These are phyloP conservation scores for Dermolepida albohirtum DNA, from an alignment of 2,888 invertebrate genomes.

Conservation along the genomic window DNA sequence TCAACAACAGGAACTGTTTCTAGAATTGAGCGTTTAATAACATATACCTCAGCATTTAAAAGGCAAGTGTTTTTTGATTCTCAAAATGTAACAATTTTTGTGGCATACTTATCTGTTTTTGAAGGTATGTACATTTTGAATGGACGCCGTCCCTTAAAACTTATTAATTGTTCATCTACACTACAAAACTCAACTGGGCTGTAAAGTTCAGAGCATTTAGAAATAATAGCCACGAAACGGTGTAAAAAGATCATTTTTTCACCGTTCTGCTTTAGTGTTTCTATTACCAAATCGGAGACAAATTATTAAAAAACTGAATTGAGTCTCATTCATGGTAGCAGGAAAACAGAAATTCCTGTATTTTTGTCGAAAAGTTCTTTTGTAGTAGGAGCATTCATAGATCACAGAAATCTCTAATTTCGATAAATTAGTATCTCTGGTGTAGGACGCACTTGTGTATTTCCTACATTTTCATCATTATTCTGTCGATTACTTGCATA, in stretches of 20 bases:
- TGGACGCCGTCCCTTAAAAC: too few species aligned
- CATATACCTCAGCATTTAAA: too few species aligned
- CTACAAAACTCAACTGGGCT: too few species aligned
- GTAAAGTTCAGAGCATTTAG: too few species aligned
- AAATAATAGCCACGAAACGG: neutral
- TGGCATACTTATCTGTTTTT: too few species aligned
- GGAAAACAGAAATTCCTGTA: constrained; percentile 12
- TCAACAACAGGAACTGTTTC: too few species aligned
- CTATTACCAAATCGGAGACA: constrained; percentile 4
- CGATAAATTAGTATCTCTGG: constrained; percentile 19
- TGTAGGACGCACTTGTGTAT: neutral
- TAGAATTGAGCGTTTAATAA: too few species aligned
- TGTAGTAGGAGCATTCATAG: constrained; percentile 6
- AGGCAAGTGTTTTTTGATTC: too few species aligned
- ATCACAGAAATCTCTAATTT: constrained; percentile 12
- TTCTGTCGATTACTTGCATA: neutral
- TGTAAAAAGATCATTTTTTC: constrained; percentile 3
- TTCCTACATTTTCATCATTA: neutral
- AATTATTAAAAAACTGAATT: neutral
- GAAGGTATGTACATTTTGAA: too few species aligned
- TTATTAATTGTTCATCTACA: too few species aligned
- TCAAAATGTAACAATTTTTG: too few species aligned
- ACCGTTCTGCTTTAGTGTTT: constrained; percentile 1
- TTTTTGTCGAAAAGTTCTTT: constrained; percentile 12
- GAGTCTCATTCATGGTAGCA: constrained; percentile 6